Conservation (phyloP, 2,797 vertebrate species). For the Apodemus agrarius region DNA sequence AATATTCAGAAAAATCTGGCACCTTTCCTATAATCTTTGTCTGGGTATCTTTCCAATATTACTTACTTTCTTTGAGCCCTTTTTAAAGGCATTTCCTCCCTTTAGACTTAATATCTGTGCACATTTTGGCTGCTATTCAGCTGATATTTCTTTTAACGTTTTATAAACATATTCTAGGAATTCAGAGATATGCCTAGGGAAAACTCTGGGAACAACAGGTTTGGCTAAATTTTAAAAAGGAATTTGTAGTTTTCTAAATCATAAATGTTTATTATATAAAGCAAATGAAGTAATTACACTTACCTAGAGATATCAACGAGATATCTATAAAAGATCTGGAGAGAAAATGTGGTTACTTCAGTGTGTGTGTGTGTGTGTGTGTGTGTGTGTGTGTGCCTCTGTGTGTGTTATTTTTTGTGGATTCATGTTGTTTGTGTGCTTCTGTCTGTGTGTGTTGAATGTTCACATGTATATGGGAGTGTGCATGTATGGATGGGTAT, state of each 20-base stretch:
- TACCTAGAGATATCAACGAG: neutral
- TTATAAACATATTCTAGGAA: neutral
- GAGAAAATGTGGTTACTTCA: neutral
- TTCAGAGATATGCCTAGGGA: neutral
- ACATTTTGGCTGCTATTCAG: neutral
- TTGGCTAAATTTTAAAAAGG: slow-evolving; percentile 8
- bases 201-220: neutral
- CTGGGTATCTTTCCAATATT: slow-evolving; percentile 21
- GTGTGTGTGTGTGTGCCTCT: neutral
- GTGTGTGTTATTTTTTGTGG: neutral
- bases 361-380: neutral
- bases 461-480: neutral
- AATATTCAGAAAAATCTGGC: neutral
- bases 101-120: neutral
- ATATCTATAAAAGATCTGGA: neutral
- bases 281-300: neutral
- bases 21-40: neutral
- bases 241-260: neutral
- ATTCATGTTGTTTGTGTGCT: neutral
- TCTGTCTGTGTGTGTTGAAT: neutral
- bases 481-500: neutral
- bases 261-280: slow-evolving; percentile 29
- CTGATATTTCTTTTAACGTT: neutral
- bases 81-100: neutral
- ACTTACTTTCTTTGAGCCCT: neutral